phyloP scores from a whole-genome alignment of 2,113 vertebrate species.

The Labeo rohita region DNA sequence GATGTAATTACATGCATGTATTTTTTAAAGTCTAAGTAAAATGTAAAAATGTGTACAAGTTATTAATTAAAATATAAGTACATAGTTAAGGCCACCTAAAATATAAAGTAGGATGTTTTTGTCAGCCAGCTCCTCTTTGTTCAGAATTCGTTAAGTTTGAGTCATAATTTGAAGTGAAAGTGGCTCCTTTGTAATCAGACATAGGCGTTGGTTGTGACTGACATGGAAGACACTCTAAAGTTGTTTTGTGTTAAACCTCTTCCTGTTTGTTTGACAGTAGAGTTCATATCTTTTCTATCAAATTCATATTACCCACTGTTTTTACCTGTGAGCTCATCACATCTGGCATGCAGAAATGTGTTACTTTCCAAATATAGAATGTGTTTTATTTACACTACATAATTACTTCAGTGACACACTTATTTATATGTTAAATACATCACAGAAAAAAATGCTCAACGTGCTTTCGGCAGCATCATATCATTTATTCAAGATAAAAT shows the following conservation, averaged over 20 bases:
- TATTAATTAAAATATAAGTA: no score
- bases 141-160: conserved; percentile 12
- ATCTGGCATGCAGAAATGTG: background rate
- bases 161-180: conserved; percentile 26
- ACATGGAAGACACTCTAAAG: background rate
- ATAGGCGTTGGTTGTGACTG: background rate
- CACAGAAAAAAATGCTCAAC: background rate
- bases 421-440: background rate
- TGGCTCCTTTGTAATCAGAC: background rate
- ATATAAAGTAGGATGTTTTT: background rate
- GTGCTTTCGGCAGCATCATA: background rate
- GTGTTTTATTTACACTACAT: background rate
- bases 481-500: background rate
- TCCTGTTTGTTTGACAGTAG: background rate
- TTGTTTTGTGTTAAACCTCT: conserved; percentile 27
- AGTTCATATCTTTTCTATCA: background rate
- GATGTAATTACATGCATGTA: no score
- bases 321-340: background rate
- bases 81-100: no score
- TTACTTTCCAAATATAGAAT: background rate
- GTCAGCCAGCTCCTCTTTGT: background rate
- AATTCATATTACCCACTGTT: background rate
- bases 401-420: background rate
- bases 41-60: no score
- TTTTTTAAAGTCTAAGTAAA: no score